Percentiles rank a stretch among this genome's conserved stretches.
These are phyloP conservation scores for Lutjanus campechanus DNA, from an alignment of 2,797 vertebrate species.

Conservation along the genomic window DNA sequence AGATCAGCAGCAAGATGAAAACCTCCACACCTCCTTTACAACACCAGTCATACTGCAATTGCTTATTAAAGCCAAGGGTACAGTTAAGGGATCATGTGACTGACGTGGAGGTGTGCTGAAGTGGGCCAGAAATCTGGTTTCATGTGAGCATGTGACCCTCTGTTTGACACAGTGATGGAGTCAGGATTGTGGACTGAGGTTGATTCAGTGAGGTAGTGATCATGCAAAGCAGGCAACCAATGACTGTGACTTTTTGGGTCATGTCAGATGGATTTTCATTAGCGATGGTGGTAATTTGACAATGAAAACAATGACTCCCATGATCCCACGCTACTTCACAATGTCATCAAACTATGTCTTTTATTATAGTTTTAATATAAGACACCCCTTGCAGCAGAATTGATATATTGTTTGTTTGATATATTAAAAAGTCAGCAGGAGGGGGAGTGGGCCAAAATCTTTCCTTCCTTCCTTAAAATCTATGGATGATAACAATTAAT, in stretches of 20 bases:
- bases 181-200: background rate
- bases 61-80: slow-evolving; percentile 59
- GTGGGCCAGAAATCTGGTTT: slow-evolving; percentile 3
- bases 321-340: no score
- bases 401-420: no score
- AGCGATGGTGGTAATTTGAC: no score
- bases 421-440: no score
- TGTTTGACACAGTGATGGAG: slow-evolving; percentile 1
- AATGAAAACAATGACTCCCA: no score
- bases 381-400: no score
- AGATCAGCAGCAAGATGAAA: slow-evolving; percentile 61
- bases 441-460: background rate
- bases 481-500: no score
- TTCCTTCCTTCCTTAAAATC: background rate
- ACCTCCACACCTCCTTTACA: slow-evolving; percentile 55
- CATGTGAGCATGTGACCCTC: background rate
- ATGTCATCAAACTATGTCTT: no score
- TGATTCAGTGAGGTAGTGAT: background rate
- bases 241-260: no score
- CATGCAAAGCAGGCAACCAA: background rate
- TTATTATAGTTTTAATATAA: no score
- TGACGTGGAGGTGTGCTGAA: background rate
- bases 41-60: slow-evolving; percentile 32
- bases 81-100: slow-evolving; percentile 27
- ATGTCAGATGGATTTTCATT: no score